Evolutionary conservation across 2,113 vertebrate genomes (phyloP).

Genomic region (Erythrocebus patas): DNA sequence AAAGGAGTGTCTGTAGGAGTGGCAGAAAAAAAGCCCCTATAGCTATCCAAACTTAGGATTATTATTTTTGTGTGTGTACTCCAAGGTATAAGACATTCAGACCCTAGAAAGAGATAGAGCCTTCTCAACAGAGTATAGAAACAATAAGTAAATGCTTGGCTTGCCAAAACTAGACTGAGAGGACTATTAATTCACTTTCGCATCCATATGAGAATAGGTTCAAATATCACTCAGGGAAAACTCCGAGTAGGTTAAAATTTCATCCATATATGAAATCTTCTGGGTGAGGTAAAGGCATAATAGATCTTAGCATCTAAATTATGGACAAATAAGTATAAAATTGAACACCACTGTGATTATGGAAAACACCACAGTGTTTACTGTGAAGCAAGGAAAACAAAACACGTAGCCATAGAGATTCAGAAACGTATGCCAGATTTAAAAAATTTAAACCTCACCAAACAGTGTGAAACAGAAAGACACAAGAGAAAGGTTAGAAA

Average conservation of each 20-base stretch:
- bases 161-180: neutral
- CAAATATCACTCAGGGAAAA: neutral
- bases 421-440: neutral
- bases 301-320: neutral
- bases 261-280: neutral
- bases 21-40: rapidly evolving
- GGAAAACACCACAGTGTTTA: neutral
- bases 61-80: neutral
- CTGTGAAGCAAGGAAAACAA: neutral
- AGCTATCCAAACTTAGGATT: neutral
- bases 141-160: neutral
- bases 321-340: neutral
- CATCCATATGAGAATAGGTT: neutral
- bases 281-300: neutral
- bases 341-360: neutral
- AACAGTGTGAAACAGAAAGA: neutral
- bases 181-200: neutral
- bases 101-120: neutral
- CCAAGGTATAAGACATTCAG: neutral
- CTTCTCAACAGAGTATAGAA: neutral
- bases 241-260: neutral
- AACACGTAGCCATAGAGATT: neutral
- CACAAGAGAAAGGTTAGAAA: neutral
- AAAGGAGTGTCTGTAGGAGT: neutral
- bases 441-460: neutral